Evolutionary conservation across 2,797 vertebrate species (phyloP), one percentile per base, ranked within the genome.

Genomic region (Bufotes viridis): DNA sequence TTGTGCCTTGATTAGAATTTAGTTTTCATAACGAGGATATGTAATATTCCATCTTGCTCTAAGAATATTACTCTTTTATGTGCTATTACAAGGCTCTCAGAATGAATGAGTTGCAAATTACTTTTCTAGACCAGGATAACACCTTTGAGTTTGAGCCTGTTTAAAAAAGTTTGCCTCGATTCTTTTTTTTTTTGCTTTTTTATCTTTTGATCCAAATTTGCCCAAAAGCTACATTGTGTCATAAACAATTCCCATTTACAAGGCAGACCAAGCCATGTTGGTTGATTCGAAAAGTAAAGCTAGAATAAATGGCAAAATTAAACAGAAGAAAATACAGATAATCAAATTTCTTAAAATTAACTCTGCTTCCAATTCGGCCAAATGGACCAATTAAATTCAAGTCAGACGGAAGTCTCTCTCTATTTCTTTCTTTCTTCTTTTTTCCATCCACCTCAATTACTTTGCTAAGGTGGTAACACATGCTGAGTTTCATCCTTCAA

Each of bases 1-100:
- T 85, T 85, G 61, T 42, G 51, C 34, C 60, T 49, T 34, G 49
- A 61, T 85, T 51, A 63, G 26, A 29, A 60, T 24, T 81, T 67
- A 20, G 34, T 51, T 81, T 22, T 81, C 11, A n/a, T 78, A 85
- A 63, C 10, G 42, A 55, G 67, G n/a, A 78, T 85, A 53, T 78
- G 34, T 67, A 65, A 65, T 53, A 18, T 67, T 55, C 34, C 13
- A 65, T 67, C 61, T 78, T 12, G 29, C 13, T 85, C 9, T 67
- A 65, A 57, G 60, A 65, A 85, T 58, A 53, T 15, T 2, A 67
- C 74, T 53, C 74, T 18, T 78, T 78, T 60, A 76, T 76, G 34
- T 76, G 84, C 42, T 85, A 29, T 84, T 67, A 65, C 67, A 65
- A 11, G 76, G 15, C 15, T 18, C 6, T 63, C 15, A 53, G 42